Percentiles rank a stretch among this genome's conserved stretches.
These are phyloP conservation scores for Myathropa florea DNA, from an alignment of 2,888 invertebrate genomes.

Conservation along the genomic window DNA sequence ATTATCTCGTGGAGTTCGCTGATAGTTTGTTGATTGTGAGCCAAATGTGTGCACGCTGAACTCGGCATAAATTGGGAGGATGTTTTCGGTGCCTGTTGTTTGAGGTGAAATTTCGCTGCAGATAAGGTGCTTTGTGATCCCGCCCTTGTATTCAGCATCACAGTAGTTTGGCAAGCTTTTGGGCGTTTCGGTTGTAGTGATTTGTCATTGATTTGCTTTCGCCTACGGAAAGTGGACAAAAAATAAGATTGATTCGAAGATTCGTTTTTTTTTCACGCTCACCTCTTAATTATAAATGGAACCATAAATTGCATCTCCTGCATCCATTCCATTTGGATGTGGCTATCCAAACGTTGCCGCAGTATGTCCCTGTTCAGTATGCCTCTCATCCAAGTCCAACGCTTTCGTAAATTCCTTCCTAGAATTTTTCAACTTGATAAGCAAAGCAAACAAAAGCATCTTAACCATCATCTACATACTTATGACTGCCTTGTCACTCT, in stretches of 20 bases:
- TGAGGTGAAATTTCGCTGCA: too few species aligned
- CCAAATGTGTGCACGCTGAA: too few species aligned
- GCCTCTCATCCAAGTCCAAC: conserved; percentile 8
- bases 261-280: background rate
- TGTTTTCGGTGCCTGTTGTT: too few species aligned
- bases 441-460: too few species aligned
- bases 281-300: background rate
- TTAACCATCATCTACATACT: too few species aligned
- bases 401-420: conserved; percentile 4
- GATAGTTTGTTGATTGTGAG: too few species aligned
- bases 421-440: background rate
- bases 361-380: background rate
- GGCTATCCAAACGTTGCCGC: background rate
- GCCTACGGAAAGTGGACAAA: background rate
- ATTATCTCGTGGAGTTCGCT: background rate
- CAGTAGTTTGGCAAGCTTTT: too few species aligned
- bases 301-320: background rate
- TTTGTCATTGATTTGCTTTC: background rate
- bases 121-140: too few species aligned
- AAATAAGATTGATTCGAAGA: background rate
- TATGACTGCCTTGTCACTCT: background rate
- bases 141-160: too few species aligned
- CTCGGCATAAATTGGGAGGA: too few species aligned
- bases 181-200: too few species aligned
- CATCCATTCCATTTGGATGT: background rate